Percentiles rank a stretch among this genome's conserved stretches.
These are phyloP conservation scores for Trichechus manatus DNA, from an alignment of 2,113 vertebrate genomes.

Conservation along the genomic window DNA sequence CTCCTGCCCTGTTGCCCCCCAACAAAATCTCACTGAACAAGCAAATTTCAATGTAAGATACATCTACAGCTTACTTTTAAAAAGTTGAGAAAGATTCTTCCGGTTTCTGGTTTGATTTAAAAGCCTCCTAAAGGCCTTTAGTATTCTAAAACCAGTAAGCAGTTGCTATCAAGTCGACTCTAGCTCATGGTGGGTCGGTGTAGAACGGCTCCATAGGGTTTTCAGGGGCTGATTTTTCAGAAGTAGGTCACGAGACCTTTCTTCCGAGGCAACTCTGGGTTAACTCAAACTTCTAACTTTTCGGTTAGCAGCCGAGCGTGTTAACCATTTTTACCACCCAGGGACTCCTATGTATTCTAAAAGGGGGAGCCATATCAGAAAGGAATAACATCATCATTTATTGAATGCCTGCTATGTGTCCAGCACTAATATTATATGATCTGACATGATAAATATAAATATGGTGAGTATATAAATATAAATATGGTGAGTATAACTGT, in stretches of 20 bases:
- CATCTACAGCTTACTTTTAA: slow-evolving; percentile 44
- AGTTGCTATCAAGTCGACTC: background rate
- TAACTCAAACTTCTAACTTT: background rate
- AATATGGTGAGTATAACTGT: background rate
- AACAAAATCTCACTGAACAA: slow-evolving; percentile 22
- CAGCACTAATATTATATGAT: slow-evolving; percentile 10
- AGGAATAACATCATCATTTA: background rate
- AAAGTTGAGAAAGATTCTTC: slow-evolving; percentile 38
- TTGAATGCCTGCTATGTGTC: background rate
- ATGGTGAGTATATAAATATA: background rate
- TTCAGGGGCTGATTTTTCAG: background rate
- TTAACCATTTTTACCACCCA: background rate
- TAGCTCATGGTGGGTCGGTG: background rate
- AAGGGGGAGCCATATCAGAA: background rate
- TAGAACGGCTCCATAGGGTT: background rate
- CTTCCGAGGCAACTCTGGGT: background rate
- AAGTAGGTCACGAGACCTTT: background rate
- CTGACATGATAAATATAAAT: background rate
- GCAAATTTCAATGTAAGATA: slow-evolving; percentile 24
- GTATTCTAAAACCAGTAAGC: background rate
- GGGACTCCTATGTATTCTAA: background rate
- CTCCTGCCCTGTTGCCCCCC: background rate
- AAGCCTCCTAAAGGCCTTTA: background rate
- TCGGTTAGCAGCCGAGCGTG: background rate
- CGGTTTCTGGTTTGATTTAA: slow-evolving; percentile 59